phyloP scores from a whole-genome alignment of 2,797 vertebrate species.

The Mus minutoides region DNA sequence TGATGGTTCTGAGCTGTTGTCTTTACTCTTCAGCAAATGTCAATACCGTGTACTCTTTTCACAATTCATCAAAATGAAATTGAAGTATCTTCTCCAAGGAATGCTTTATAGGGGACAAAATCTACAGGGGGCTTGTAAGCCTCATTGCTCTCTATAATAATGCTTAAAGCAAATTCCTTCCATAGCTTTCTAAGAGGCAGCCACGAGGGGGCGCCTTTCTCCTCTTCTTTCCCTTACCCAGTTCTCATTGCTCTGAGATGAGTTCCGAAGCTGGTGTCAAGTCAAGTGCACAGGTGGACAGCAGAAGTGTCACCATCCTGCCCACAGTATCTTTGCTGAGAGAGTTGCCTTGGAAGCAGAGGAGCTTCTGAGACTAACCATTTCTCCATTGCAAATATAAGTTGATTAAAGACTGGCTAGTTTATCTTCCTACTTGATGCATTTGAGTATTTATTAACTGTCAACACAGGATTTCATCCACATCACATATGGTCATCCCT shows the following conservation, averaged over 20 bases:
- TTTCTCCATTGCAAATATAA: not conserved
- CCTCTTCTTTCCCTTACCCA: not conserved
- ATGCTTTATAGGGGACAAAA: not conserved
- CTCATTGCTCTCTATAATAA: not conserved
- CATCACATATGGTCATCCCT: not conserved
- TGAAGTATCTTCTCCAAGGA: not conserved
- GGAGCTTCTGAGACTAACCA: not conserved
- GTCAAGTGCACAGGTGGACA: not conserved
- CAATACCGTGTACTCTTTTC: not conserved
- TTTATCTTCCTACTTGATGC: not conserved
- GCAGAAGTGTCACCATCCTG: not conserved
- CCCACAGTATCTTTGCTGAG: not conserved
- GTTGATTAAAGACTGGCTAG: not conserved
- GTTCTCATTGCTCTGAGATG: not conserved
- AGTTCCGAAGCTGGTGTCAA: not conserved
- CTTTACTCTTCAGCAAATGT: not conserved
- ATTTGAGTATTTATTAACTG: conserved; percentile 20
- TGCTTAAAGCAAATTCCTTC: not conserved
- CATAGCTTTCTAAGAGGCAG: not conserved
- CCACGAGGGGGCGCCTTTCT: conserved; percentile 57
- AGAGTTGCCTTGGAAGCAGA: not conserved
- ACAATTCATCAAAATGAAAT: not conserved
- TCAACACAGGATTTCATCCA: not conserved
- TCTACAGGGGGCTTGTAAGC: not conserved
- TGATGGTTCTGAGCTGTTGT: not conserved